Percentiles rank a stretch among this genome's conserved stretches.
Conservation (phyloP, 2,888 invertebrate genomes). For the Girardia tigrina region DNA sequence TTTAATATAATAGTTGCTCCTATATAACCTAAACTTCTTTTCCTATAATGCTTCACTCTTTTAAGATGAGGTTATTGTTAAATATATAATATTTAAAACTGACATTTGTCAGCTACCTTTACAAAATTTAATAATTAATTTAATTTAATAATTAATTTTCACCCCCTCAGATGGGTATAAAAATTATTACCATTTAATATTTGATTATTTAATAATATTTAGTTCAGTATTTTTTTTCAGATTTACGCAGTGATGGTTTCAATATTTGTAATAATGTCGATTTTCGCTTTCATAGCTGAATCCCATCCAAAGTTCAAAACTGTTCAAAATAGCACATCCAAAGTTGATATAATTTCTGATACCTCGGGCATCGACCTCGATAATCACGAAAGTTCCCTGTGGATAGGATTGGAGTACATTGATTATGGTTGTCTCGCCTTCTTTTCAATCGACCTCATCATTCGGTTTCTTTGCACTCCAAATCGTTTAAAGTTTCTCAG, state of each 20-base stretch:
- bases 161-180: too few relatives aligned
- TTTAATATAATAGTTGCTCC: too few relatives aligned
- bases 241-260: constrained; percentile 33
- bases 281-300: constrained; percentile 35
- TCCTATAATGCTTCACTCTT: too few relatives aligned
- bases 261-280: constrained; percentile 33
- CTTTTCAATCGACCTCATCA: constrained; percentile 29
- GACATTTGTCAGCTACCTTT: too few relatives aligned
- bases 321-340: background rate
- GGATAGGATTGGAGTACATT: constrained; percentile 30
- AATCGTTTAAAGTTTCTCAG: constrained; percentile 24
- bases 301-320: constrained; percentile 33
- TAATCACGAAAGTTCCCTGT: background rate
- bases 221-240: too few relatives aligned
- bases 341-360: background rate
- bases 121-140: too few relatives aligned
- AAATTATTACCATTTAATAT: too few relatives aligned
- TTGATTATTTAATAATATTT: too few relatives aligned
- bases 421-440: constrained; percentile 34
- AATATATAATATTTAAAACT: too few relatives aligned
- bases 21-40: too few relatives aligned
- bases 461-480: constrained; percentile 31
- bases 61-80: too few relatives aligned
- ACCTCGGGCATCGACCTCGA: background rate
- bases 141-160: too few relatives aligned